Conservation (phyloP, 1,140 invertebrate genomes). For the Rhyzopertha dominica region DNA sequence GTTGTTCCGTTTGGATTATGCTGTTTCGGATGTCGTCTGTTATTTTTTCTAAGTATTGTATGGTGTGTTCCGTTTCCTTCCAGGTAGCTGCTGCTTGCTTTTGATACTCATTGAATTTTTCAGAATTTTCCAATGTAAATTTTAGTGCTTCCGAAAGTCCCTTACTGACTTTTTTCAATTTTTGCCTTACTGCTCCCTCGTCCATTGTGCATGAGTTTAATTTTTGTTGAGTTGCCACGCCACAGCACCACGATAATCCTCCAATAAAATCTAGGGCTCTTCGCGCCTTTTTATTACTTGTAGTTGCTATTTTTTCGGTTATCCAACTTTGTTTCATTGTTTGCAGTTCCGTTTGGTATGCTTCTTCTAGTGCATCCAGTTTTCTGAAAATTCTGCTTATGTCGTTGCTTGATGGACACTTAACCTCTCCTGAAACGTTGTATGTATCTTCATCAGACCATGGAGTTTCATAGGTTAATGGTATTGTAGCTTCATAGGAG, state of each 20-base stretch:
- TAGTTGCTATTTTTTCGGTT: no score
- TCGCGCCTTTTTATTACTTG: no score
- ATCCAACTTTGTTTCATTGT: conserved; percentile 8
- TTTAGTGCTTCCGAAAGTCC: conserved; percentile 4
- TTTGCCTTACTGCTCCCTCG: conserved; percentile 7
- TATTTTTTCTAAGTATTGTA: no score
- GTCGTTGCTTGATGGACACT: no score
- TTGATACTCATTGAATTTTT: conserved; percentile 12
- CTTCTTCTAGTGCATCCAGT: no score
- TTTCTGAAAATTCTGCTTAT: no score
- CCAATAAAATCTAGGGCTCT: conserved; percentile 16
- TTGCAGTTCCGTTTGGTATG: no score
- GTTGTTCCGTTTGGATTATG: no score
- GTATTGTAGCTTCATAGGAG: conserved; percentile 15
- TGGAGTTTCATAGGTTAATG: conserved; percentile 14
- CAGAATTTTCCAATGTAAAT: conserved; percentile 2
- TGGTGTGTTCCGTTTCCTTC: background rate
- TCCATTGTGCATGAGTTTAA: conserved; percentile 6
- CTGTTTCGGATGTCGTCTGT: no score
- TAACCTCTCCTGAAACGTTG: no score
- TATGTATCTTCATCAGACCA: no score
- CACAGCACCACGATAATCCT: conserved; percentile 16
- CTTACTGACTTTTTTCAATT: conserved; percentile 1
- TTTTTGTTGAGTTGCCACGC: conserved; percentile 15
- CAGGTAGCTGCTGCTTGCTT: conserved; percentile 2